Conservation (phyloP, 1,140 invertebrate genomes). For the Drosophila ficusphila region DNA sequence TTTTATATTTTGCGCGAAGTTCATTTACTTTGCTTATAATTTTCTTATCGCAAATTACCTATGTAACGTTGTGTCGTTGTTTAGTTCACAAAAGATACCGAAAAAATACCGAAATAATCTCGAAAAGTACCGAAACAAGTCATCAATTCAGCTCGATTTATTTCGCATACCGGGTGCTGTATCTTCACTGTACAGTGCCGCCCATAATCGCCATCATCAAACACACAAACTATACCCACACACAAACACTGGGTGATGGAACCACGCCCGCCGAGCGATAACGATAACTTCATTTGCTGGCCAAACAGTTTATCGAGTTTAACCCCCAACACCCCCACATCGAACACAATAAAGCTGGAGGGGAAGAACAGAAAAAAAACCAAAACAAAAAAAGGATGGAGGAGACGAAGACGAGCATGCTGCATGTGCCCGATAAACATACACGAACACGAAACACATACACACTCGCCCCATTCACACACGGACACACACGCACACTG, state of each 20-base stretch:
- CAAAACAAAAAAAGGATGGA: constrained; percentile 9
- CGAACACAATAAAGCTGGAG: constrained; percentile 2
- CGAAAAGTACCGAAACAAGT: constrained; percentile 28
- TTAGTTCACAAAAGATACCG: constrained; percentile 66
- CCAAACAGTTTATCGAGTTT: constrained; percentile 45
- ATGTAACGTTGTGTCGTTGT: constrained; percentile 80
- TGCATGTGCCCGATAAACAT: constrained; percentile 56
- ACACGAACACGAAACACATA: constrained; percentile 10
- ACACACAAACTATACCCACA: constrained; percentile 7
- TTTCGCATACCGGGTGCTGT: constrained; percentile 26
- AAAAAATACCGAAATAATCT: constrained; percentile 16
- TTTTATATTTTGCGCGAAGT: constrained; percentile 26
- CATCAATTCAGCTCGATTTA: constrained; percentile 13
- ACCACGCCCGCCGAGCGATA: constrained; percentile 30
- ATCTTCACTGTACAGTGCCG: constrained; percentile 37
- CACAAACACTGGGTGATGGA: constrained; percentile 7
- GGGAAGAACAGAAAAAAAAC: constrained; percentile 1
- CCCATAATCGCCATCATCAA: constrained; percentile 32
- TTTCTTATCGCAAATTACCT: constrained; percentile 55
- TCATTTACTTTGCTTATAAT: constrained; percentile 32
- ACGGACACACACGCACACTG: constrained; percentile 25
- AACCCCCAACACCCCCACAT: constrained; percentile 10
- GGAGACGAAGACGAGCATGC: constrained; percentile 47
- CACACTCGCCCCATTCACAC: constrained; percentile 13
- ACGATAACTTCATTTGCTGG: constrained; percentile 49